Base-by-base conservation (phyloP, 1,140 invertebrate genomes). In the Hylaeus anthracinus region DNA sequence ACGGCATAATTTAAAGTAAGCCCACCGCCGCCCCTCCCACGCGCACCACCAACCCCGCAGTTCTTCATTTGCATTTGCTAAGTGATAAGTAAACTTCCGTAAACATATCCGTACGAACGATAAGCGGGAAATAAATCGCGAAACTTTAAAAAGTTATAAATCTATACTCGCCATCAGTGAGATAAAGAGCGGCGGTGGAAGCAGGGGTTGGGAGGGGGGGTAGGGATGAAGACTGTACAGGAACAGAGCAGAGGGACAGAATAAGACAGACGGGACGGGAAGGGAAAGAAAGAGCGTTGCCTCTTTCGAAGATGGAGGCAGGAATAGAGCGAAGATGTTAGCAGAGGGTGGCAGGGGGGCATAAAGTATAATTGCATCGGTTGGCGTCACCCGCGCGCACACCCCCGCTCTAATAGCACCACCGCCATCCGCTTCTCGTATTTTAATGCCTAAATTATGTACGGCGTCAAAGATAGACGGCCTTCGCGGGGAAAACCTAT, bases 91-190 rank as follows among this genome's bases (percentile, higher is more conserved):
- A 93, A 93, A 92, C 88, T 90, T 87, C 91, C 83, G 88, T 87
- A 91, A 85, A 91, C 89, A 90, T 92, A 91, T 92, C 89, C 90
- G 81, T 89, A 86, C 88, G 86, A 88, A 88, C 90, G 93, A 93
- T 93, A 93, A 93, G 92, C 92, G 92, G 89, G 88, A 93, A 92
- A 93, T 93, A 93, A 93, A 93, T 93, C 93, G 92, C 90, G 72
- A 92, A 93, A 93, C 92, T 93, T 93, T 92, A 93, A 93, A 92
- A 92, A 93, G 92, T 93, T 93, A 92, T 93, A 93, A 93, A 93
- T 93, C 93, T 93, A 93, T 93, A 93, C 90, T 91, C 89, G 90
- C 82, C 63, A 78, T 53, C n/a, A 26, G 77, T 72, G 72, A 85
- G 63, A 81, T 55, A 82, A 39, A 76, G 70, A 75, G 43, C 39